phyloP scores from a whole-genome alignment of 2,113 vertebrate species.

The Pungitius pungitius region DNA sequence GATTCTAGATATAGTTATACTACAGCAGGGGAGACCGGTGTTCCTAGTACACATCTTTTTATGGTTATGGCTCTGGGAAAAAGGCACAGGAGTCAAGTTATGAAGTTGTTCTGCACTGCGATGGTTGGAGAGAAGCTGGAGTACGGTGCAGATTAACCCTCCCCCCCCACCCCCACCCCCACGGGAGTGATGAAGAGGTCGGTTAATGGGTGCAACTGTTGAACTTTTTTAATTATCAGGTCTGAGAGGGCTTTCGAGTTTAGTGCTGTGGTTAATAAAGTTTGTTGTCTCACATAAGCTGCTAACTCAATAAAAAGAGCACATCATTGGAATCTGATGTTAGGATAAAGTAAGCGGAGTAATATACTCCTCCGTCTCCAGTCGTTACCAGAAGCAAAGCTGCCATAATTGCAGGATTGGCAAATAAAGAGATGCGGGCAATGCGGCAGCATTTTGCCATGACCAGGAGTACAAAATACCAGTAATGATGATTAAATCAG shows the following conservation, averaged over 20 bases:
- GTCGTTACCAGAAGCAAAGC: slow-evolving; percentile 42
- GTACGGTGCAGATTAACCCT: slow-evolving; percentile 4
- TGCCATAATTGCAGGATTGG: slow-evolving; percentile 51
- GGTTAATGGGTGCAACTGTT: slow-evolving; percentile 13
- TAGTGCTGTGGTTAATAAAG: background rate
- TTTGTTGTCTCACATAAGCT: background rate
- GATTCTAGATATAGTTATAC: slow-evolving; percentile 27
- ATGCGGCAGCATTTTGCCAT: slow-evolving; percentile 55
- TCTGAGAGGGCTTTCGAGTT: slow-evolving; percentile 9
- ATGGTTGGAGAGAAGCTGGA: slow-evolving; percentile 28
- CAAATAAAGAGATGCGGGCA: slow-evolving; percentile 58
- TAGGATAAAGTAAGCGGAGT: slow-evolving; percentile 32
- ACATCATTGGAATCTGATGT: background rate
- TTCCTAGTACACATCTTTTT: slow-evolving; percentile 57
- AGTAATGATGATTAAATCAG: slow-evolving; percentile 70
- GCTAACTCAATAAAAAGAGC: background rate
- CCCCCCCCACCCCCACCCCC: background rate
- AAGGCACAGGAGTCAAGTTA: slow-evolving; percentile 39
- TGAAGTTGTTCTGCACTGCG: slow-evolving; percentile 34
- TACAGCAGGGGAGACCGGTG: slow-evolving; percentile 27
- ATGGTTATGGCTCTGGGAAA: slow-evolving; percentile 35
- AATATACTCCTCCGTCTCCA: slow-evolving; percentile 23
- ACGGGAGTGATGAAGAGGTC: slow-evolving; percentile 13
- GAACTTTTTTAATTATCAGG: slow-evolving; percentile 28
- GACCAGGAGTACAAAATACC: slow-evolving; percentile 60